Evolutionary conservation across 2,797 vertebrate genomes (phyloP), one percentile per base, ranked within the genome.

Genomic region (Tauraco hartlaubi): DNA sequence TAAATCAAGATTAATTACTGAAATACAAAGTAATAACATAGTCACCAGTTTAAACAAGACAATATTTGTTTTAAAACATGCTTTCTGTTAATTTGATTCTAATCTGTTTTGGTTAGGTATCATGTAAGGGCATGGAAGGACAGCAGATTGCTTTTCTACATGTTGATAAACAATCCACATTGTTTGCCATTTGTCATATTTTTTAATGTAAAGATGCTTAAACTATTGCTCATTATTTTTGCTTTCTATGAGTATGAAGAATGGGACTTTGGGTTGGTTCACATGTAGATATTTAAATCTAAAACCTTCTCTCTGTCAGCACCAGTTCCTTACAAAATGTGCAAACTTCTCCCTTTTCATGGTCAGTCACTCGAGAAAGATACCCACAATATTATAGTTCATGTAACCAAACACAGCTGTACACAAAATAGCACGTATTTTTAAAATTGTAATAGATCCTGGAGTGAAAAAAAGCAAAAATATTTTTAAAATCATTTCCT

Each of bases 1-100:
- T 75, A 91, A 85, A 73, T 67, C 22, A 71, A 74, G 37, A 84
- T 73, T 58, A 92, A 58, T 83, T 81, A 84, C 19, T 54, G 22
- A 72, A 85, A 81, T 52, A 55, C 13, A 61, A 69, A 85, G 35
- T 48, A 49, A 39, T 66, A 58, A 58, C 14, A 37, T 5, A 84
- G 35, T 39, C 43, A 61, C 11, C 18, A 51, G 33, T 29, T 68
- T 43, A 62, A 71, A 48, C 4, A 28, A 22, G 6, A 35, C 7
- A 43, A 31, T 17, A 4, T 21, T 71, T 49, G 15, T 26, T 78
- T 94, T 58, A 75, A 78, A 55, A n/a, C 9, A 25, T n/a, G 22
- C 5, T 62, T 68, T 51, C 44, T 66, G 37, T 58, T 76, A 22
- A 71, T 83, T 77, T 41, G 33, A 49, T 74, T 64, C 12, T 66